These are phyloP conservation scores for Platysternon megacephalum DNA, from an alignment of 2,113 vertebrate genomes.

Conservation along the genomic window DNA sequence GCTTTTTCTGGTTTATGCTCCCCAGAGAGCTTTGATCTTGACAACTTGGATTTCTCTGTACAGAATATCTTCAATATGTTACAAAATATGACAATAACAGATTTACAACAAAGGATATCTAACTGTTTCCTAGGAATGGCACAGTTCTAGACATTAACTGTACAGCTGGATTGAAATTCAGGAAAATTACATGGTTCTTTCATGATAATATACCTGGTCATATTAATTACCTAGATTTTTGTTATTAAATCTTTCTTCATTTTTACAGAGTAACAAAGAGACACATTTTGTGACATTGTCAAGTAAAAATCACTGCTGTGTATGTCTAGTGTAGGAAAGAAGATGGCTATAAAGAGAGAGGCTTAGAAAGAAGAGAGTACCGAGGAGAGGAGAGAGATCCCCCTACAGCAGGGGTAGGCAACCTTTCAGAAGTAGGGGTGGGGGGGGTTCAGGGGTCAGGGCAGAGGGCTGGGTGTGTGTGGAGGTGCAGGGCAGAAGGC, in stretches of 20 bases:
- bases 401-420: no score
- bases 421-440: no score
- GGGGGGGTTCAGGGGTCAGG: no score
- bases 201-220: background rate
- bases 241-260: background rate
- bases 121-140: background rate
- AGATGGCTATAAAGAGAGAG: background rate
- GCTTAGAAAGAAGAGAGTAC: background rate
- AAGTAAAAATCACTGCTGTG: background rate
- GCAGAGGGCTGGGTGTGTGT: no score
- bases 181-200: background rate
- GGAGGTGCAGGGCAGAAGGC: no score
- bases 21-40: background rate
- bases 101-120: background rate
- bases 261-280: background rate
- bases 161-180: background rate
- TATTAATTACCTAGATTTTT: background rate
- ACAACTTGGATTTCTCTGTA: background rate
- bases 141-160: background rate
- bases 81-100: background rate
- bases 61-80: background rate
- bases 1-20: background rate
- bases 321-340: background rate
- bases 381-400: background rate
- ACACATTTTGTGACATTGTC: background rate